These are phyloP conservation scores for Callopanchax toddi DNA, from an alignment of 2,113 vertebrate genomes.

Conservation along the genomic window DNA sequence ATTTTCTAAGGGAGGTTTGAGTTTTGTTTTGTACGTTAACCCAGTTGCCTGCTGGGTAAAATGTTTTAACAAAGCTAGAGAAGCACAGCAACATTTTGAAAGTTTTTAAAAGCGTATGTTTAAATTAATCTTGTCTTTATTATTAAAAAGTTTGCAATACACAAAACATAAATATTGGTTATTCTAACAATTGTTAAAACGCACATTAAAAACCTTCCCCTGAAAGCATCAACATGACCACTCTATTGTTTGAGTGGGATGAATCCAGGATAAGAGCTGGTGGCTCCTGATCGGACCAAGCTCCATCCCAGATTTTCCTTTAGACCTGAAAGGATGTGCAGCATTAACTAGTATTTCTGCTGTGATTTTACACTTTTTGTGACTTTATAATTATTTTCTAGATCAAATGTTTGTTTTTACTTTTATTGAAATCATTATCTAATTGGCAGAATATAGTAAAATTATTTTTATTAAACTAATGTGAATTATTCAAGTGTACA, in stretches of 20 bases:
- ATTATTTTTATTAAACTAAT: not conserved
- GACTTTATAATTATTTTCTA: not conserved
- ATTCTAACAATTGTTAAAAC: no score
- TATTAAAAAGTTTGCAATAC: no score
- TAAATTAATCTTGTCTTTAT: no score
- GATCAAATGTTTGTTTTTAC: not conserved
- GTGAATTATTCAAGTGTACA: not conserved
- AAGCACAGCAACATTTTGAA: no score
- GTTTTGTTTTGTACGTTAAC: no score
- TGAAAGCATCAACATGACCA: not conserved
- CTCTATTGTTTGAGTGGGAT: constrained; percentile 21
- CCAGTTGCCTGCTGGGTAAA: no score
- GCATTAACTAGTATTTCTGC: constrained; percentile 46
- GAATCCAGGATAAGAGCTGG: constrained; percentile 26
- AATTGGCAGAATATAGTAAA: no score
- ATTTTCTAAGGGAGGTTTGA: no score
- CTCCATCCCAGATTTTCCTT: constrained; percentile 69
- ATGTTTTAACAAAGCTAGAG: no score
- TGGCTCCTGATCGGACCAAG: constrained; percentile 21
- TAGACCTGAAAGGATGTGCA: constrained; percentile 29
- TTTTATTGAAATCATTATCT: not conserved
- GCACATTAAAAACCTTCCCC: no score
- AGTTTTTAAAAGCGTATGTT: no score
- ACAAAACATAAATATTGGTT: no score
- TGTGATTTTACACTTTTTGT: not conserved